Evolutionary conservation across 2,888 invertebrate species (phyloP).

Genomic region (Pachycephus smyrnensis): DNA sequence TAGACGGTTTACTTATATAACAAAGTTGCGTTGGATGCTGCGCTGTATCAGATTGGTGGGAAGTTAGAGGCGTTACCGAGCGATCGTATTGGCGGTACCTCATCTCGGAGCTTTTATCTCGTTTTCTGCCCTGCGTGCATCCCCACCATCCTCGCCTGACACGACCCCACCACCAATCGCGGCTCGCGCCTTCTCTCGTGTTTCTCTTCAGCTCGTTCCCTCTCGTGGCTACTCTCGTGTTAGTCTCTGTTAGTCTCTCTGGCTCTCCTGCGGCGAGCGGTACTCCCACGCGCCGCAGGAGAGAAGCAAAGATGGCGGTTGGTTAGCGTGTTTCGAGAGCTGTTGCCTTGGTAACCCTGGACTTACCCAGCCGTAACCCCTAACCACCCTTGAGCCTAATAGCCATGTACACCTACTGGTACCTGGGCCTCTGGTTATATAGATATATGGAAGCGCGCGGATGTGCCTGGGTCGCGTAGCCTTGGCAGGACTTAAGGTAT

Average conservation of each 20-base stretch:
- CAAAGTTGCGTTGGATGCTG: slow-evolving; percentile 48
- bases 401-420: slow-evolving; percentile 1
- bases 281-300: slow-evolving; percentile 38
- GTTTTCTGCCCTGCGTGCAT: slow-evolving; percentile 12
- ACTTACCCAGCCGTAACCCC: slow-evolving; percentile 58
- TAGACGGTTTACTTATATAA: background rate
- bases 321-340: slow-evolving; percentile 63
- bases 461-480: slow-evolving; percentile 1
- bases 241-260: slow-evolving; percentile 16
- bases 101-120: slow-evolving; percentile 58
- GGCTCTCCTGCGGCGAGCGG: slow-evolving; percentile 19
- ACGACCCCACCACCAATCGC: background rate
- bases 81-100: slow-evolving; percentile 43
- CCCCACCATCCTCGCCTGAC: background rate
- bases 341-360: slow-evolving; percentile 67
- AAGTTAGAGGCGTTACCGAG: slow-evolving; percentile 37
- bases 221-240: slow-evolving; percentile 10
- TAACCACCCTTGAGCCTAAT: slow-evolving; percentile 19
- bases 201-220: slow-evolving; percentile 23
- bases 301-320: slow-evolving; percentile 53
- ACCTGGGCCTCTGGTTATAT: background rate
- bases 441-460: background rate
- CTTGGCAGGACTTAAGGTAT: background rate
- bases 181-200: slow-evolving; percentile 33
- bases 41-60: slow-evolving; percentile 35